Percentiles rank a stretch among this genome's conserved stretches.
phyloP scores from a whole-genome alignment of 53 echinoderm and acorn worm species.

The Glandiceps talaboti region DNA sequence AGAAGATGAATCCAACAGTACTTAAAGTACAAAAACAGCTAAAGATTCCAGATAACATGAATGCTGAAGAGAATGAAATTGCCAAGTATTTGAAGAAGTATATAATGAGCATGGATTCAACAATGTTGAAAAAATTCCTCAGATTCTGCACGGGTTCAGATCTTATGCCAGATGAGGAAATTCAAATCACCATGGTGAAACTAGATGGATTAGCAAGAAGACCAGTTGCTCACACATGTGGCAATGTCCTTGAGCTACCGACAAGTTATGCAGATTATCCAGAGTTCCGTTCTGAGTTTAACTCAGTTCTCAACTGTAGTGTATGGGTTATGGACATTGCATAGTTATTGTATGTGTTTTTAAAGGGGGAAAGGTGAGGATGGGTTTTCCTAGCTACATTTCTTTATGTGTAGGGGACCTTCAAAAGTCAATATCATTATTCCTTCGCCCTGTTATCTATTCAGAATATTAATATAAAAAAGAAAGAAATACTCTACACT shows the following conservation, averaged over 20 bases:
- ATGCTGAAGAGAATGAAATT: conserved; percentile 4
- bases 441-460: too few species aligned
- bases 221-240: conserved; percentile 39
- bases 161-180: conserved; percentile 13
- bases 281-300: conserved; percentile 39
- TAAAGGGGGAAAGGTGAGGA: neutral
- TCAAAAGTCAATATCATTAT: too few species aligned
- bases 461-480: too few species aligned
- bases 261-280: conserved; percentile 21
- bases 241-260: conserved; percentile 25
- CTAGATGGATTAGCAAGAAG: conserved; percentile 16
- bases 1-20: conserved; percentile 7
- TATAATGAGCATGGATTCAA: conserved; percentile 6
- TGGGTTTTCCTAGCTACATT: neutral
- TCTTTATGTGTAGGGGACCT: too few species aligned
- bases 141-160: conserved; percentile 22
- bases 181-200: conserved; percentile 18
- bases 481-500: too few species aligned
- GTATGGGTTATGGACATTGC: conserved; percentile 45
- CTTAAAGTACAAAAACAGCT: conserved; percentile 4
- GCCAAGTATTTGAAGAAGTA: conserved; percentile 14
- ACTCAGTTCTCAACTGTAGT: conserved; percentile 18
- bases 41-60: conserved; percentile 7
- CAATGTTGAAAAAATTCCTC: conserved; percentile 14
- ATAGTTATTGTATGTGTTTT: neutral